Evolutionary conservation across 2,888 invertebrate species (phyloP).

Genomic region (Sarcophaga carnaria): DNA sequence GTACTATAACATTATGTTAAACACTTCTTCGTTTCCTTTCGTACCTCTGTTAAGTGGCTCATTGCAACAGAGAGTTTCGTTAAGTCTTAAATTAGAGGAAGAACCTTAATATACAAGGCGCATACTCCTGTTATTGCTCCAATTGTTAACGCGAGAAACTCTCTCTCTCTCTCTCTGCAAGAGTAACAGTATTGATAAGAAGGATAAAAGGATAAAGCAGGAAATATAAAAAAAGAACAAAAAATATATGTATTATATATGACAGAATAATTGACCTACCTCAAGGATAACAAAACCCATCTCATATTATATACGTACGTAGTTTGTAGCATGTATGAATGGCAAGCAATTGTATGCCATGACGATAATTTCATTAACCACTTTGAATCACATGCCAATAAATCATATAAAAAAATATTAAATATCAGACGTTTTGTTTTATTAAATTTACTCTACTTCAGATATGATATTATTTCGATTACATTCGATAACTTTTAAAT

Average conservation of each 20-base stretch:
- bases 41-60: conserved; percentile 26
- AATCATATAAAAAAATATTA: conserved; percentile 4
- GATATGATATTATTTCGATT: too few relatives aligned
- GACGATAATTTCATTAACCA: conserved; percentile 44
- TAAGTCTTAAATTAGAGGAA: conserved; percentile 19
- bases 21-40: conserved; percentile 18
- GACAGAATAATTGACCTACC: conserved; percentile 55
- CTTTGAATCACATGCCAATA: conserved; percentile 26
- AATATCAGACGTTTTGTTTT: too few relatives aligned
- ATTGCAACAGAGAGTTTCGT: conserved; percentile 57
- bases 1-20: conserved; percentile 1
- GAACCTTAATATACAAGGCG: background rate
- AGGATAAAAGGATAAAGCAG: conserved; percentile 23
- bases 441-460: too few relatives aligned
- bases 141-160: background rate
- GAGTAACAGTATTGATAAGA: conserved; percentile 13
- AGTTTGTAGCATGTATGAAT: conserved; percentile 28
- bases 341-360: conserved; percentile 34
- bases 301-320: background rate
- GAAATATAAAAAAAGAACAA: conserved; percentile 41
- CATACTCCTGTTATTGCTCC: background rate
- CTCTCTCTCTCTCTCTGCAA: background rate
- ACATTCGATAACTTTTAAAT: too few relatives aligned
- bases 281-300: conserved; percentile 63
- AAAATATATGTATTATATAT: background rate